Base-by-base conservation (phyloP, 1,140 invertebrate species). In the Ctenoplectra terminalis region DNA sequence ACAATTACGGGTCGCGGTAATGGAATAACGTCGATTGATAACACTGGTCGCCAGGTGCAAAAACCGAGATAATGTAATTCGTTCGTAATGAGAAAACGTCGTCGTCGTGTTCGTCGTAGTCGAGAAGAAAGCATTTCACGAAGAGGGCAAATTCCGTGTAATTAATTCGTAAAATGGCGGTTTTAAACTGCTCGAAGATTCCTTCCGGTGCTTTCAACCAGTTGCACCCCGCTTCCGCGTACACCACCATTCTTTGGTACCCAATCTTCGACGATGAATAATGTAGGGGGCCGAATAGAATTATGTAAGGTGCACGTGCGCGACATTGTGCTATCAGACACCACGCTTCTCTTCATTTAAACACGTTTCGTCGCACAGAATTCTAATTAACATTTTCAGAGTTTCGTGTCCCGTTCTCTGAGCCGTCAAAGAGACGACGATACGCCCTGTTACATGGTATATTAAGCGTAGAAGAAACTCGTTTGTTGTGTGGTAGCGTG, bases 111-210 rank as follows among this genome's bases (percentile, higher is more conserved):
- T 50, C 48, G n/a, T 56, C 31, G n/a, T 20, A 26, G 7, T 11
- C 23, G 7, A 6, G 46, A 50, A 67, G 74, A 56, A 66, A 73
- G 50, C 31, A 29, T 60, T 13, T 15, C 43, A 20, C 48, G 11
- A 3, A 8, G 60, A 50, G 37, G 3, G 31, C 8, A 46, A 40
- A 56, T 85, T 43, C 31, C 46, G 56, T 67, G 64, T 86, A 86
- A 85, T 86, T 82, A 85, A 86, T 85, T 84, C 63, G 58, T 50
- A 31, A 82, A 86, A 82, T 86, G 54, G 67, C 60, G 31, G 58
- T 85, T 85, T 71, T 82, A 73, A 85, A 69, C 74, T 56, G 26
- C 40, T 34, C 50, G 48, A 73, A 54, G 46, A 69, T 73, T 73
- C 77, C 69, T 64, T 63, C 29, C 67, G 40, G 15, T 31, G 43